Percentiles rank a stretch among this genome's conserved stretches.
These are phyloP conservation scores for Pyrocoelia pectoralis DNA, from an alignment of 2,888 invertebrate species.

Conservation along the genomic window DNA sequence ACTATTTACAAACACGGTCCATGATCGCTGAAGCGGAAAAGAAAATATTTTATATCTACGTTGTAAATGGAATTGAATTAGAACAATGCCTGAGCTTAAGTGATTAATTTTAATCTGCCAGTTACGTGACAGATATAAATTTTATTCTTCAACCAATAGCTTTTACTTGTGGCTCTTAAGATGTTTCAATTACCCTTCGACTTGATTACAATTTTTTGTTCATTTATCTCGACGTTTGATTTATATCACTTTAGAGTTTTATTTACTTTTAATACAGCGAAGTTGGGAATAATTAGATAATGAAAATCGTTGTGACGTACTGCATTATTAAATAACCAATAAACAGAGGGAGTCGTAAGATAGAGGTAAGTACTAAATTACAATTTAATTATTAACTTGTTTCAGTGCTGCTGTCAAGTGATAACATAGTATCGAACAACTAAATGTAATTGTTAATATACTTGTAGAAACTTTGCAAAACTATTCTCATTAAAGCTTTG, in stretches of 20 bases:
- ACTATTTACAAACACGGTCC: no score
- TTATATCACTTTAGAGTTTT: slow-evolving; percentile 3
- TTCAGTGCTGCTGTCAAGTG: slow-evolving; percentile 1
- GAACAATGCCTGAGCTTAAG: not conserved
- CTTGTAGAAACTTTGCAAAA: slow-evolving; percentile 7
- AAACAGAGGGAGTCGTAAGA: not conserved
- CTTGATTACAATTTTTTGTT: slow-evolving; percentile 9
- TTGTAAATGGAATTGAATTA: not conserved
- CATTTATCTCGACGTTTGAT: slow-evolving; percentile 2
- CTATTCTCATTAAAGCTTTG: slow-evolving; percentile 10
- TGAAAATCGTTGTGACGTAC: not conserved
- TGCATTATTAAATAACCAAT: not conserved
- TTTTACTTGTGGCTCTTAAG: slow-evolving; percentile 4
- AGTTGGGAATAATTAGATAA: not conserved
- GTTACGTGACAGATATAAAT: slow-evolving; percentile 2
- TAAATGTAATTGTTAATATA: slow-evolving; percentile 12
- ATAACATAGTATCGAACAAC: slow-evolving; percentile 7
- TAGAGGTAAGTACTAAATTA: not conserved
- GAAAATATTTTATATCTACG: not conserved
- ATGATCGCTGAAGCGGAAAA: not conserved
- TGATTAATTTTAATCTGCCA: not conserved
- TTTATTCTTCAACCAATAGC: slow-evolving; percentile 2
- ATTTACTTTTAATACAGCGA: not conserved
- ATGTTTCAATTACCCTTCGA: slow-evolving; percentile 9
- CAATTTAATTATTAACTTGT: slow-evolving; percentile 9